Evolutionary conservation across 53 echinoderm and acorn worm genomes (phyloP), one percentile per base, ranked within the genome.

Genomic region (Hippasteria phrygiana): DNA sequence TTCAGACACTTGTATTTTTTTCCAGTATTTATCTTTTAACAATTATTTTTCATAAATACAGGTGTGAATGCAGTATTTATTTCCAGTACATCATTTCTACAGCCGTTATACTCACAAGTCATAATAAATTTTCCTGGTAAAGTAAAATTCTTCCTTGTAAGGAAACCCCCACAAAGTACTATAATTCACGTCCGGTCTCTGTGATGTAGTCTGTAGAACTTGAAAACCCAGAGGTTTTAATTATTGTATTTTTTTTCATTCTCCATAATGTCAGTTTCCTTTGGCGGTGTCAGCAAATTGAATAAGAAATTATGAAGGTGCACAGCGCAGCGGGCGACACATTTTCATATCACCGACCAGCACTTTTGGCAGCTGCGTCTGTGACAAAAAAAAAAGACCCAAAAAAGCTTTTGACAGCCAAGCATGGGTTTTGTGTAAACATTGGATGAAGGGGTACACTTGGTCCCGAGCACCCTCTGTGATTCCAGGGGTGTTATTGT

Each of bases 341-440:
- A 47, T 75, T 47, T 46, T 24, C 26, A 54, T 37, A 55, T 39
- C 79, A 38, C 77, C 79, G 35, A 35, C 35, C 22, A 79, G 34
- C 35, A 36, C 56, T 79, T 79, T 79, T 55, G 56, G 79, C 79
- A 79, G 79, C 55, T 79, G 79, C 33, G 37, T 13, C 32, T 11
- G 14, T 11, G 17, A 37, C 34, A 16, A 35, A 35, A 1, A 31
- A 67, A 59, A 9, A 26, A 26, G 59, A 59, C 16, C 17, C 18
- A 72, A 24, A 42, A 43, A 75, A 50, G 38, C 51, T 50, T 82
- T 82, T 65, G 56, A 77, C 17, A 18, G 42, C 64, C 32, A 13
- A 63, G 64, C 32, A 29, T 65, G 41, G 82, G 65, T 82, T 63
- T 82, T 82, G 64, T 82, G 82, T 82, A 66, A 82, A 82, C 82